These are phyloP conservation scores for Drosophila orosa DNA, from an alignment of 1,140 invertebrate genomes.

Conservation along the genomic window DNA sequence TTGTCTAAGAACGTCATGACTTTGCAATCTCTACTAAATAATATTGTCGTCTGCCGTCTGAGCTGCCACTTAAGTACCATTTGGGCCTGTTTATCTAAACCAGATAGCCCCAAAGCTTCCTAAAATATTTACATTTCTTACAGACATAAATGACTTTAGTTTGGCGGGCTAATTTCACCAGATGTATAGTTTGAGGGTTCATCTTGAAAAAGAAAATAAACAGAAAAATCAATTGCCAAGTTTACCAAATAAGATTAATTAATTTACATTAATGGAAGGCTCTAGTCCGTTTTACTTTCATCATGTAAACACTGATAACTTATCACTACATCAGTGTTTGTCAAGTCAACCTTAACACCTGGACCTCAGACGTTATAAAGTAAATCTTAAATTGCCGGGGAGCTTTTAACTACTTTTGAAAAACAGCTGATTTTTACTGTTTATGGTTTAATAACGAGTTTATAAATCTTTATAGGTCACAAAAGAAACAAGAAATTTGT, in stretches of 20 bases:
- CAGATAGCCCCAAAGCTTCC: constrained; percentile 12
- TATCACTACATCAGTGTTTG: background rate
- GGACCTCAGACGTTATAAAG: constrained; percentile 12
- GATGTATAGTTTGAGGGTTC: background rate
- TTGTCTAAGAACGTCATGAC: constrained; percentile 53
- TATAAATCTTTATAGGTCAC: constrained; percentile 2
- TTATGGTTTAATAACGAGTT: background rate
- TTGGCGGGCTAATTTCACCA: constrained; percentile 3
- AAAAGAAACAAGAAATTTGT: background rate
- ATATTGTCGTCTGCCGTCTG: background rate
- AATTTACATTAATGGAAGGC: background rate
- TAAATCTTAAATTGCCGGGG: background rate
- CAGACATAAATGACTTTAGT: constrained; percentile 10
- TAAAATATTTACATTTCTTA: constrained; percentile 10
- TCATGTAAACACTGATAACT: constrained; percentile 2
- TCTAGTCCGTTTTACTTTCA: background rate
- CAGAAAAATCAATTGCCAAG: background rate
- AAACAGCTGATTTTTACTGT: constrained; percentile 1
- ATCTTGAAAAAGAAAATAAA: background rate
- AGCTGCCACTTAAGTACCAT: constrained; percentile 10
- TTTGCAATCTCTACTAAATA: background rate
- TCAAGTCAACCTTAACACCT: background rate
- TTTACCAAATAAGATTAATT: background rate
- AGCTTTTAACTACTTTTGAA: background rate
- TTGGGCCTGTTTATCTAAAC: constrained; percentile 11